Evolutionary conservation across 2,888 invertebrate genomes (phyloP), one percentile per base, ranked within the genome.

Genomic region (Limenitis camilla): DNA sequence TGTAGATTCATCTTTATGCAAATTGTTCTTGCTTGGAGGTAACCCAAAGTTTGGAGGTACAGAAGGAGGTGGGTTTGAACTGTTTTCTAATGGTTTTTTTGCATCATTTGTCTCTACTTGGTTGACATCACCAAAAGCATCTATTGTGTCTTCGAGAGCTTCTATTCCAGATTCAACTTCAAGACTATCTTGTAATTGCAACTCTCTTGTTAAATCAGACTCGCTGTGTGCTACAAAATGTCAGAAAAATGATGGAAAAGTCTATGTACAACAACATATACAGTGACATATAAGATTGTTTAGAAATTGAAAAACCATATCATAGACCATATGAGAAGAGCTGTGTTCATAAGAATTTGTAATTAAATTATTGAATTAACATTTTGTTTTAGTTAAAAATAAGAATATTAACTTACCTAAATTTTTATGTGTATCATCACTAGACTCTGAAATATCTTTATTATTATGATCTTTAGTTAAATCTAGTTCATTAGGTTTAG

Each of bases 111-210:
- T 60, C 30, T 73, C 66, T 5, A 62, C n/a, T 27, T 69, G 68
- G 11, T 66, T 69, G n/a, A 74, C 66, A 42, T 74, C 78, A 2
- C 74, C 76, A 36, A 77, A 78, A 0, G 69, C 77, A 35, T 86
- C 85, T 47, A 84, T 68, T 7, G 68, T 76, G 39, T 89, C 88
- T 68, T 89, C 89, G 11, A 86, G 61, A 0, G 88, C 89, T 62
- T 89, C 89, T 10, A 89, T 70, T 5, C 88, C 89, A 0, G 88
- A 88, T 67, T 89, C 89, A 0, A 89, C 87, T 54, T 88, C 88
- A 65, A 82, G 53, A 48, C 71, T 71, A 49, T 83, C 82, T 55
- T 68, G 72, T 4, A 72, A 72, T 4, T 72, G 52, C 28, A 66
- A 62, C 30, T 81, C 80, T 58, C 65, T 71, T 36, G 67, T 66